Base-by-base conservation (phyloP, 2,888 invertebrate species). In the Helobdella robusta region DNA sequence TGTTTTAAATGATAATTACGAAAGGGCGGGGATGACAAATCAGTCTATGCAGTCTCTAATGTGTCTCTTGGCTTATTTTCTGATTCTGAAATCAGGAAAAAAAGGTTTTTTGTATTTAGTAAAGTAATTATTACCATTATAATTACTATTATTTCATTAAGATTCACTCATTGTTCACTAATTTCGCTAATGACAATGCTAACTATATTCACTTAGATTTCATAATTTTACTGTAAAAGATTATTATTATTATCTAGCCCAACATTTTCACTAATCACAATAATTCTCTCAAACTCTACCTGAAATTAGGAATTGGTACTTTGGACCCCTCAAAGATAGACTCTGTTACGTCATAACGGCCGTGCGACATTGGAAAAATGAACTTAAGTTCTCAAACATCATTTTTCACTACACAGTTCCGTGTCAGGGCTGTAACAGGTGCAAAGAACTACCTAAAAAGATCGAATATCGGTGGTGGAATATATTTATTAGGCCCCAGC, bases 41-140 rank as follows among this genome's bases (percentile, higher is more conserved):
- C 90, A 0, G 86, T 92, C 64, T 94, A 86, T 79, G 89, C 91
- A 0, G 79, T 91, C 69, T 84, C 85, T 62, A 84, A 84, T 0
- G 79, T 95, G 58, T 87, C 89, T 77, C 90, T 91, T 87, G 93
- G 94, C 2, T 86, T 87, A 0, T 87, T 87, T 77, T 83, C 88
- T 73, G 91, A 94, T 79, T 87, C 88, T 0, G 81, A 85, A 66
- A 84, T 85, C 0, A 84, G 83, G 70, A 85, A 84, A 74, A 86
- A 88, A 70, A 89, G 87, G 79, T 79, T 68, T 71, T 72, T 65
- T 59, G 23, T n/a, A n/a, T 15, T 44, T 2, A 25, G 32, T 18
- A 11, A n/a, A n/a, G n/a, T n/a, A n/a, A n/a, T n/a, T n/a, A n/a
- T n/a, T n/a, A n/a, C n/a, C n/a, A n/a, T n/a, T n/a, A n/a, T n/a